Percentiles rank a stretch among this genome's conserved stretches.
phyloP scores from a whole-genome alignment of 2,888 invertebrate genomes.

The Aleiodes leptofemur region DNA sequence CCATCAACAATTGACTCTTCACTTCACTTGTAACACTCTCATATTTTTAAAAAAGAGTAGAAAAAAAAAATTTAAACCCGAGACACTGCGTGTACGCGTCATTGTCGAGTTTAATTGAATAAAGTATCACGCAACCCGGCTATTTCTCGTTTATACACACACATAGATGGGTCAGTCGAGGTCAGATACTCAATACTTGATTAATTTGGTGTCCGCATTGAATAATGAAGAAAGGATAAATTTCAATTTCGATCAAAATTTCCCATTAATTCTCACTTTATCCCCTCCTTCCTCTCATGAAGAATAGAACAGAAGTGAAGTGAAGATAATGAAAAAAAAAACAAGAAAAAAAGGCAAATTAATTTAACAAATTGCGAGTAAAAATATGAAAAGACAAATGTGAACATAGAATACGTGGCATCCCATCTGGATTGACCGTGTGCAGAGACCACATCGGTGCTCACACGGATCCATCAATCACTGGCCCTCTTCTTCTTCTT shows the following conservation, averaged over 20 bases:
- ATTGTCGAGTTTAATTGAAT: conserved; percentile 72
- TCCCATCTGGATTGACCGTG: conserved; percentile 34
- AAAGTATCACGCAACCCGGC: conserved; percentile 70
- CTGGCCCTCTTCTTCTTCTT: conserved; percentile 59
- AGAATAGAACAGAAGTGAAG: not conserved
- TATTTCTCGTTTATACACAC: conserved; percentile 59
- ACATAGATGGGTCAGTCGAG: conserved; percentile 69
- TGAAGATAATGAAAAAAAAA: not conserved
- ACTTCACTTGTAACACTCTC: conserved; percentile 26
- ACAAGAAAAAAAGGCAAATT: not conserved
- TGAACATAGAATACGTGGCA: conserved; percentile 31
- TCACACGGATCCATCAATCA: conserved; percentile 73
- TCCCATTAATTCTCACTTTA: not conserved
- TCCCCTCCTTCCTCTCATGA: not conserved
- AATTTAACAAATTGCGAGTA: conserved; percentile 22
- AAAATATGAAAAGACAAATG: conserved; percentile 37
- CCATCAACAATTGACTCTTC: not conserved
- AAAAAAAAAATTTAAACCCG: conserved; percentile 15
- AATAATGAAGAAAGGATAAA: conserved; percentile 8
- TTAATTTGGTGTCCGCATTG: conserved; percentile 60
- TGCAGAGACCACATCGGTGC: conserved; percentile 66
- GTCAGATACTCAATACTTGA: conserved; percentile 72
- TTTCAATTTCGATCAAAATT: not conserved
- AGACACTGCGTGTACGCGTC: conserved; percentile 49
- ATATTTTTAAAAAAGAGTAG: not conserved